These are phyloP conservation scores for Andrena bucephala DNA, from an alignment of 2,888 invertebrate genomes.

Conservation along the genomic window DNA sequence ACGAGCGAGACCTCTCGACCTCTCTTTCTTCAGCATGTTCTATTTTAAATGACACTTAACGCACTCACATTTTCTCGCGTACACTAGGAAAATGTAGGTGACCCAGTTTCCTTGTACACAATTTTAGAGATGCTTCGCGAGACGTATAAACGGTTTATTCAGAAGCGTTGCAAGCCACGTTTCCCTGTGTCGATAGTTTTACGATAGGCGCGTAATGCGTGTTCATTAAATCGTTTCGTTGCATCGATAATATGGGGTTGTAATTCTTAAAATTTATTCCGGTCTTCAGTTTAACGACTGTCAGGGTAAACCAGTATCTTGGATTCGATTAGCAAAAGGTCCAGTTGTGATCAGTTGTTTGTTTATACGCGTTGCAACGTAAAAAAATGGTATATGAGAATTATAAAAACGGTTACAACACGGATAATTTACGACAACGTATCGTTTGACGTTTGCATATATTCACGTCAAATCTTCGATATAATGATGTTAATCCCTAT, in stretches of 20 bases:
- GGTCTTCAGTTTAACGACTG: not conserved
- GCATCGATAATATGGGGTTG: not conserved
- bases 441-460: not conserved
- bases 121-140: not conserved
- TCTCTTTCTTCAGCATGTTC: not conserved
- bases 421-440: no score
- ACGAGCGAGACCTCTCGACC: slow-evolving; percentile 26
- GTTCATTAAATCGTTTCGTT: not conserved
- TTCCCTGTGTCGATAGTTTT: no score
- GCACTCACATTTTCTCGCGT: slow-evolving; percentile 18
- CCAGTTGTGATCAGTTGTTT: not conserved
- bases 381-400: not conserved
- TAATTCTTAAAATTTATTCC: not conserved
- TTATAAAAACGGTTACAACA: not conserved
- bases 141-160: not conserved
- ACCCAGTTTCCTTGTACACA: slow-evolving; percentile 5
- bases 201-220: no score
- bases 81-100: slow-evolving; percentile 10
- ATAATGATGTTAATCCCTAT: not conserved
- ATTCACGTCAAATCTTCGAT: not conserved
- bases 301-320: no score
- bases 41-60: slow-evolving; percentile 12
- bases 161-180: not conserved
- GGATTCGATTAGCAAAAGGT: not conserved
- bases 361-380: no score